Base-by-base conservation (phyloP, 2,888 invertebrate species). In the Tyria jacobaeae region DNA sequence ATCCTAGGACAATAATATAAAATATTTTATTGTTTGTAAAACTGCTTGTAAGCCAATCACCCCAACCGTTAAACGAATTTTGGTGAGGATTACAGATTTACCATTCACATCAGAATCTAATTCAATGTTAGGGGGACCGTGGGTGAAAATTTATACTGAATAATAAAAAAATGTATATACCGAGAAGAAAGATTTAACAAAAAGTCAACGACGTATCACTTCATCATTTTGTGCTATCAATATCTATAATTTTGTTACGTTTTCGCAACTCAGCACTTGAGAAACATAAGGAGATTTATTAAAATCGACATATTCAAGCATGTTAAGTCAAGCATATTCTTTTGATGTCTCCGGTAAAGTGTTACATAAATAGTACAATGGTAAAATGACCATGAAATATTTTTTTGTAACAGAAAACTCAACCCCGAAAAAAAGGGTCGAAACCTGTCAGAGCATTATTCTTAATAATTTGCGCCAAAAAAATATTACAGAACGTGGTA, bases 401-500 rank as follows among this genome's bases (percentile, higher is more conserved):
- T 31, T 48, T n/a, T 56, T 48, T 47, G 47, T 56, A 2, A 12
- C 24, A 48, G 24, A 56, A 35, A 24, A 44, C 44, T 41, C 31
- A 7, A 35, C 25, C 34, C 15, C 35, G 15, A 56, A 56, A 56
- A 56, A 56, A 56, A 35, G 47, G 56, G 48, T 9, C 44, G 44
- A 44, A 55, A 44, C 15, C 55, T 54, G 53, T 39, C 49, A 12
- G 51, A 34, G 21, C 44, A 52, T 58, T 44, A 52, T 58, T 52
- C 51, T 58, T 51, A 15, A 52, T 21, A 12, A 47, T 41, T 53
- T 47, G 48, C 25, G 31, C 21, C 31, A 59, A 37, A 62, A 71
- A 68, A 62, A 65, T 35, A 25, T 63, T 53, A 52, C 56, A 51
- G 21, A 34, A 17, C 54, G 31, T 31, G 37, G 57, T 57, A 60